Conservation (phyloP, 1,140 invertebrate species). For the Halesus radiatus region DNA sequence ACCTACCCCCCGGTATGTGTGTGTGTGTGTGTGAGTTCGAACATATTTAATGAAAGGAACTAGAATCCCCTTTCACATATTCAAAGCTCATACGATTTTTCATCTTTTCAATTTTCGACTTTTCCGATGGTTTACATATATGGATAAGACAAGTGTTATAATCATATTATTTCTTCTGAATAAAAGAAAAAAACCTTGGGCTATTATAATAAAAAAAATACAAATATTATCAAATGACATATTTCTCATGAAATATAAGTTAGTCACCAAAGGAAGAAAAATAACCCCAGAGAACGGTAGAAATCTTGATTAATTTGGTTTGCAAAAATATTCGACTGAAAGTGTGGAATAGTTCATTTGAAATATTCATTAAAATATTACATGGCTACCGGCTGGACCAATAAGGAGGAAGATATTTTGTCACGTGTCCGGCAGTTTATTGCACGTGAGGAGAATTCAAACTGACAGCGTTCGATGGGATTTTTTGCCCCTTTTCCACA, state of each 20-base stretch:
- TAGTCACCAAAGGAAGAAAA: no score
- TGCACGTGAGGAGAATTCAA: constrained; percentile 41
- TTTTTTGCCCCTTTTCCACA: constrained; percentile 37
- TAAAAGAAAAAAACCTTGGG: no score
- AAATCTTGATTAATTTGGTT: no score
- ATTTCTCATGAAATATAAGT: no score
- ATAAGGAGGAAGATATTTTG: constrained; percentile 22
- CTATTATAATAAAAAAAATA: no score
- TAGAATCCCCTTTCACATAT: constrained; percentile 31
- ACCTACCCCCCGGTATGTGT: no score
- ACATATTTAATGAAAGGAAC: constrained; percentile 17
- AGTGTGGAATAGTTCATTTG: background rate
- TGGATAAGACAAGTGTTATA: no score
- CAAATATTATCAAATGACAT: no score
- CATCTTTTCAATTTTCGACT: constrained; percentile 9
- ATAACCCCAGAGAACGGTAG: no score
- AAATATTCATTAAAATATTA: constrained; percentile 29
- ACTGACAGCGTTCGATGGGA: constrained; percentile 33
- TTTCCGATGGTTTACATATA: background rate
- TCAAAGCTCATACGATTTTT: constrained; percentile 28
- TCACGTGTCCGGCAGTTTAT: constrained; percentile 37
- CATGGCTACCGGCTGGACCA: constrained; percentile 1
- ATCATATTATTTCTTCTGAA: background rate
- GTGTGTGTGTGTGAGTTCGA: background rate
- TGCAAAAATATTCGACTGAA: background rate